Base-by-base conservation (phyloP, 2,113 vertebrate species). In the Salvelinus namaycush region DNA sequence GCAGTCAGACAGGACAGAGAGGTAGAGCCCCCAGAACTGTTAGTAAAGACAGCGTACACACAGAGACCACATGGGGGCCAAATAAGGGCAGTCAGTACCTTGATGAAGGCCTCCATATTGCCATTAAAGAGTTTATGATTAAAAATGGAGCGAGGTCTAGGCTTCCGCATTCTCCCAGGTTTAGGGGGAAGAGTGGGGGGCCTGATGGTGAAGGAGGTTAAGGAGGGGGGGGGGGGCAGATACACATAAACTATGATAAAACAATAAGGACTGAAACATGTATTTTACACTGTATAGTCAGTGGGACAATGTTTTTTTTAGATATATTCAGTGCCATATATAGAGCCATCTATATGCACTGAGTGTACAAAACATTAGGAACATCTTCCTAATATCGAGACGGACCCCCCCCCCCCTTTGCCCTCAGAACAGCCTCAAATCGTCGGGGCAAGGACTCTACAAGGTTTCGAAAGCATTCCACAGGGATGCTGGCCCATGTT, bases 61-160 rank as follows among this genome's bases (percentile, higher is more conserved):
- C 91, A 91, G 84, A 13, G 68, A 24, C 20, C 22, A 89, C 80
- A 90, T 83, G 86, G 79, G 87, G 79, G 79, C 81, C 87, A 78
- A 83, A 86, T 78, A 81, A 84, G 81, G 81, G 84, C 76, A 91
- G 93, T 98, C 76, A 91, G 93, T 98, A 97, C 97, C 97, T 98
- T 95, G 92, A 98, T 97, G 94, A 97, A 97, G 12, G 95, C 91
- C 95, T 97, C 96, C 97, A 98, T 96, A 96, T 97, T 95, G 94
- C 96, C 96, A 89, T 96, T 97, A 98, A 98, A 98, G 92, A 98
- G 96, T 90, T 95, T 97, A 96, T 92, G 95, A 92, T 94, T 96
- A 96, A 95, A 96, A 87, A 95, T 89, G 94, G 96, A 97, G 86
- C 94, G 95, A 94, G 96, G 96, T 93, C 96, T 96, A 97, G 93